Percentiles rank a stretch among this genome's conserved stretches.
Evolutionary conservation across 2,113 vertebrate species (phyloP).

Genomic region (Pontoporia blainvillei): DNA sequence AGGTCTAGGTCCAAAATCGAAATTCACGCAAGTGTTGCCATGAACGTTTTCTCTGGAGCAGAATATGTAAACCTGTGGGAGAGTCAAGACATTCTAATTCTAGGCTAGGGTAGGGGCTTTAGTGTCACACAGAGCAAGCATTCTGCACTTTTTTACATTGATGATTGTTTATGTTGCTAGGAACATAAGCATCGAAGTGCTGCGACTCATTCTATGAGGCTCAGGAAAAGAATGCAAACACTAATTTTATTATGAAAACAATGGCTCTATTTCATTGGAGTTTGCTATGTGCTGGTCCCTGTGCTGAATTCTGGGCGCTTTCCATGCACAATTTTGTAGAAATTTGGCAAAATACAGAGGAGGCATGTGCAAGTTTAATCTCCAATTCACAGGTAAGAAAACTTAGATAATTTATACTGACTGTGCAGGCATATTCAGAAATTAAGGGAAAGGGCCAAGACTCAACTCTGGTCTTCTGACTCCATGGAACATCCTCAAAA

Average conservation of each 20-base stretch:
- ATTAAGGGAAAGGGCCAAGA: not conserved
- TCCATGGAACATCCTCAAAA: not conserved
- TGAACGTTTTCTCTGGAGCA: not conserved
- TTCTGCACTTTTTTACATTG: not conserved
- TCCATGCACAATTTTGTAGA: not conserved
- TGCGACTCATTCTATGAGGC: not conserved
- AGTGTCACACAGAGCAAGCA: not conserved
- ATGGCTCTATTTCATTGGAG: not conserved
- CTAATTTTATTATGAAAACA: not conserved
- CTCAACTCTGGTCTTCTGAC: not conserved
- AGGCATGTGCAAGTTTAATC: not conserved
- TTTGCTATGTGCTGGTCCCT: not conserved
- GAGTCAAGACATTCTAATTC: not conserved
- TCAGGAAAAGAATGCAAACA: not conserved
- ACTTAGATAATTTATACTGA: not conserved
- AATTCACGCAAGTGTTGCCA: not conserved
- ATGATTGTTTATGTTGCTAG: no score
- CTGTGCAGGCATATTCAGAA: not conserved
- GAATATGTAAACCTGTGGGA: not conserved
- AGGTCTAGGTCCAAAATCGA: not conserved
- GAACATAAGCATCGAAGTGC: not conserved
- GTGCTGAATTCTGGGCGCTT: not conserved
- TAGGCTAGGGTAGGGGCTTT: not conserved
- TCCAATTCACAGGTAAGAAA: not conserved
- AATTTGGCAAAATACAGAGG: not conserved